phyloP scores from a whole-genome alignment of 2,113 vertebrate genomes.

The Phalacrocorax pelagicus region DNA sequence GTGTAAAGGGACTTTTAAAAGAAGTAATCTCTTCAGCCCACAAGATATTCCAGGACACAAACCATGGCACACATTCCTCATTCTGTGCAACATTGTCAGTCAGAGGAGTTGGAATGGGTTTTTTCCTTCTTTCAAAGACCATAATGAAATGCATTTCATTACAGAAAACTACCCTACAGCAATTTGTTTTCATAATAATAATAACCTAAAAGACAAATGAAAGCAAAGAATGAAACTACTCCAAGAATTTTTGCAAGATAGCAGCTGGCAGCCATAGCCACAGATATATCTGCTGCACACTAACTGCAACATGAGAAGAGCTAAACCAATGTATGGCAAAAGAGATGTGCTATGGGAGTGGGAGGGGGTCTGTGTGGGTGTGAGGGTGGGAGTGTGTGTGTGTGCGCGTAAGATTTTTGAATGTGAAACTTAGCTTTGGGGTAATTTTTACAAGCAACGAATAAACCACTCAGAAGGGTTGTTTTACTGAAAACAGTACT shows the following conservation, averaged over 20 bases:
- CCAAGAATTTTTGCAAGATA: not conserved
- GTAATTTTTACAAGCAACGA: not conserved
- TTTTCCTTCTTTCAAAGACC: not conserved
- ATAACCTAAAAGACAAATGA: not conserved
- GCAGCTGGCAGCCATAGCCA: not conserved
- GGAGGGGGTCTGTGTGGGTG: too few species aligned
- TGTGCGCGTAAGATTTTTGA: not conserved
- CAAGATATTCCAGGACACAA: not conserved
- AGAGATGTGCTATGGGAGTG: not conserved
- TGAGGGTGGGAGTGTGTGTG: too few species aligned
- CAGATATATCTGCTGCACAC: not conserved
- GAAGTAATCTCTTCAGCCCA: not conserved
- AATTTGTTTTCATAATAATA: not conserved
- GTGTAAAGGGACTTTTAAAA: not conserved
- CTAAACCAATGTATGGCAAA: not conserved
- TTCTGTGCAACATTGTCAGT: rapidly evolving
- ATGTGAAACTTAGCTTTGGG: not conserved
- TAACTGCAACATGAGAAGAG: not conserved
- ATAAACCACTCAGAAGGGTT: not conserved
- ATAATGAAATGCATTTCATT: not conserved
- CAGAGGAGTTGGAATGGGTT: rapidly evolving
- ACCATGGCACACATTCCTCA: not conserved
- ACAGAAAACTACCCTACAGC: not conserved
- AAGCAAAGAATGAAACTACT: not conserved
- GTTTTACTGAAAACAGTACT: constrained; percentile 13